phyloP scores from a whole-genome alignment of 2,113 vertebrate genomes.

The Monarcha castaneiventris region DNA sequence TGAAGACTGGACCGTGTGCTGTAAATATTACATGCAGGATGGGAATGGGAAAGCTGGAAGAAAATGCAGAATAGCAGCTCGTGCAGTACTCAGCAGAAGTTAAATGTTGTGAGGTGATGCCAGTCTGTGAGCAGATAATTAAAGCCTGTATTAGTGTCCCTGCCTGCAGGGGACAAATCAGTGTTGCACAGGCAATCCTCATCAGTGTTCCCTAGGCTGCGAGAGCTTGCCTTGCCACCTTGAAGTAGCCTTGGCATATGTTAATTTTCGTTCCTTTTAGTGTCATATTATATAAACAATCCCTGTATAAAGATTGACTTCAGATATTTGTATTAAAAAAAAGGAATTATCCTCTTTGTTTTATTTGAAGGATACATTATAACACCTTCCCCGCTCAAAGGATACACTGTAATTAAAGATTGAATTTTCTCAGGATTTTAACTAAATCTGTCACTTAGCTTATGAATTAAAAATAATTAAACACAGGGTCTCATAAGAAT shows the following conservation, averaged over 20 bases:
- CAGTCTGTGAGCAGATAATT: background rate
- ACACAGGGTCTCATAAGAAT: slow-evolving; percentile 20
- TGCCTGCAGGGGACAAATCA: slow-evolving; percentile 7
- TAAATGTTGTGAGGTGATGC: background rate
- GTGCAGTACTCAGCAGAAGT: background rate
- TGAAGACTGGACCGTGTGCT: background rate
- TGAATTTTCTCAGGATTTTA: slow-evolving; percentile 52
- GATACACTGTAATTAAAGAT: slow-evolving; percentile 34
- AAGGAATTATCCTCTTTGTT: slow-evolving; percentile 12
- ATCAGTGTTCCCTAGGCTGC: background rate
- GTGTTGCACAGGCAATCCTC: background rate
- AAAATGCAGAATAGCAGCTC: background rate
- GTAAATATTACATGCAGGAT: background rate
- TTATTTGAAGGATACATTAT: slow-evolving; percentile 14
- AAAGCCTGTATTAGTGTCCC: background rate
- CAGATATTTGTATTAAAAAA: slow-evolving; percentile 22
- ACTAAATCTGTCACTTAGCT: slow-evolving; percentile 54
- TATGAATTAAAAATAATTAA: slow-evolving; percentile 60
- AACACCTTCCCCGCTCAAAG: background rate
- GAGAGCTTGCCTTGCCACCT: background rate
- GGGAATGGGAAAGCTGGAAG: background rate
- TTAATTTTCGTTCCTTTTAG: slow-evolving; percentile 36
- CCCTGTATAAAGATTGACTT: background rate
- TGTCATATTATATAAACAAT: slow-evolving; percentile 21
- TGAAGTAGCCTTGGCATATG: slow-evolving; percentile 21